Percentiles rank a stretch among this genome's conserved stretches.
Conservation (phyloP, 2,888 invertebrate species). For the Hirtodrosophila confusa region DNA sequence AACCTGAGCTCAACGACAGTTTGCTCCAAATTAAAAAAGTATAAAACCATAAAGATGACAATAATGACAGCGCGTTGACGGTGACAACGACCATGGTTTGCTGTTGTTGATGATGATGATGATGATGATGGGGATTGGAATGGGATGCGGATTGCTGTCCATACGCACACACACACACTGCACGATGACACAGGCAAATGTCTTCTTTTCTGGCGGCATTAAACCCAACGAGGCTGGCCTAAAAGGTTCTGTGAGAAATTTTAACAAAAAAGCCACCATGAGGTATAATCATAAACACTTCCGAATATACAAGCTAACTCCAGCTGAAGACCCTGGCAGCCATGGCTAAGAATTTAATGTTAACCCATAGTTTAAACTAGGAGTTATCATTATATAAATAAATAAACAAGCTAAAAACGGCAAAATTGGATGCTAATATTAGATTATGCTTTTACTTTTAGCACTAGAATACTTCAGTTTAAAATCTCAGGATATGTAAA, state of each 20-base stretch:
- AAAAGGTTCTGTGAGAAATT: constrained; percentile 21
- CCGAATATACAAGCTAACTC: no score
- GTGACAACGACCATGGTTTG: constrained; percentile 73
- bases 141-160: constrained; percentile 45
- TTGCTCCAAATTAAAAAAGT: constrained; percentile 81
- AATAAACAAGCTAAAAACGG: no score
- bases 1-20: constrained; percentile 67
- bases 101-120: constrained; percentile 37
- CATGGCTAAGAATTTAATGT: no score
- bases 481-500: no score
- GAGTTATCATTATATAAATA: no score
- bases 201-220: constrained; percentile 65
- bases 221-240: constrained; percentile 45
- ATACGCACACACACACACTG: constrained; percentile 28
- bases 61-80: constrained; percentile 80
- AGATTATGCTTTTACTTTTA: no score
- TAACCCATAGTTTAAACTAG: no score
- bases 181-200: constrained; percentile 76
- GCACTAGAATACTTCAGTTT: no score
- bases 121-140: constrained; percentile 27
- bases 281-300: no score
- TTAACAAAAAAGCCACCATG: no score
- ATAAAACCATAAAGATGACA: constrained; percentile 81
- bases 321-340: no score
- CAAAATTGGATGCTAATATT: no score